Base-by-base conservation (phyloP, 2,113 vertebrate species). In the Entomyzon cyanotis region DNA sequence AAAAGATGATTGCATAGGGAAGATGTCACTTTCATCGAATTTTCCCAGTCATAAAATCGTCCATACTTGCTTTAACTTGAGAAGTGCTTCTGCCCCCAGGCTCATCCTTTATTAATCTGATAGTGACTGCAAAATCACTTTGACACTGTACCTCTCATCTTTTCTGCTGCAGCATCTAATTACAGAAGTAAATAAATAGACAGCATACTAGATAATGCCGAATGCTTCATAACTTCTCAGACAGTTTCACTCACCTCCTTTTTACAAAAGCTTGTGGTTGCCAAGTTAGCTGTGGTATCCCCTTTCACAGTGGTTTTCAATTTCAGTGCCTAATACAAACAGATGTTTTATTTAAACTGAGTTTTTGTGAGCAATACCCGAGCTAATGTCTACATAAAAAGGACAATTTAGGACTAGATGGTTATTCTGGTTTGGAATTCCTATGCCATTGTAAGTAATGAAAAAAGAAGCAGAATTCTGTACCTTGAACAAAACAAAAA, bases 271-370 rank as follows among this genome's bases (percentile, higher is more conserved):
- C 99, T 98, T 4, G 99, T 98, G 42, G 98, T 98, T 41, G 99
- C 98, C 70, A 99, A 96, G 96, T 98, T 99, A 16, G 99, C 98
- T 6, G 99, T 98, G 19, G 98, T 98, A 12, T 99, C 99, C 15
- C 99, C 99, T 98, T 98, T 98, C 70, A 99, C 99, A 28, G 99
- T 98, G 84, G 99, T 99, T 97, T 99, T 99, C 97, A 99, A 97
- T 97, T 99, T 99, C 87, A 99, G 96, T 17, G 99, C 99, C 99
- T 99, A 89, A 64, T 94, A 49, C 52, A 91, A 93, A 97, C 33
- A 98, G 91, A 97, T 30, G 60, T 42, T 60, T 87, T 47, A 77
- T 67, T 95, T 85, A 94, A 87, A 82, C 69, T 73, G 42, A 69
- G 58, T 49, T 88, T 89, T 49, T 39, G 39, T 71, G 52, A 92